Base-by-base conservation (phyloP, 2,113 vertebrate species). In the Austrofundulus limnaeus region DNA sequence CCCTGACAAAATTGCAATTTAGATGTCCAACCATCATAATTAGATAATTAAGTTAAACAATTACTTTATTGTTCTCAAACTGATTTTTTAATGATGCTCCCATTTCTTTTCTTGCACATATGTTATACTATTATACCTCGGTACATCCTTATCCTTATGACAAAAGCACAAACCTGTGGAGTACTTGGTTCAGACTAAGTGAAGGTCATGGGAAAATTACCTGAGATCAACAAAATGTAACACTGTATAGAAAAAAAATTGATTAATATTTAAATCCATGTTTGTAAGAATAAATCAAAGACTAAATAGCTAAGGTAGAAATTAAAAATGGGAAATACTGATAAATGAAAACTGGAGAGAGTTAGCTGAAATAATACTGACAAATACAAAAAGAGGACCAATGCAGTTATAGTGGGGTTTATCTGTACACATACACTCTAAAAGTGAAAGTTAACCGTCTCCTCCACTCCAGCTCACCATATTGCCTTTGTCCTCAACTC, bases 401-500 rank as follows among this genome's bases (percentile, higher is more conserved):
- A 57, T 66, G 58, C 50, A 24, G 28, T 5, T 17, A 58, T 41
- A 17, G 53, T 21, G 20, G 42, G 66, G 60, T 76, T 62, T 48
- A 23, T 67, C 55, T 56, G 66, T 77, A 68, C 70, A 72, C 21
- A 69, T 37, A 66, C 67, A 59, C 5, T 62, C 24, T 60, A 51
- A 38, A 43, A 81, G 56, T 42, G 57, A 78, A 72, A 68, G 70
- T 56, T 72, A 71, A 65, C 41, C 56, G 63, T 52, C 43, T 59
- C 59, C 59, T 63, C 61, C 59, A 24, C 21, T 60, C 53, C 45
- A 57, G 61, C 50, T 77, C 66, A 71, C 57, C 54, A 65, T 59
- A 55, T 65, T 31, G 63, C 31, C 34, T 74, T 71, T 82, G 69
- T 81, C 66, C 58, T 76, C 38, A 58, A 48, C 21, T 23, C 50